Evolutionary conservation across 2,888 invertebrate genomes (phyloP), one percentile per base, ranked within the genome.

Genomic region (Coenonympha arcania): DNA sequence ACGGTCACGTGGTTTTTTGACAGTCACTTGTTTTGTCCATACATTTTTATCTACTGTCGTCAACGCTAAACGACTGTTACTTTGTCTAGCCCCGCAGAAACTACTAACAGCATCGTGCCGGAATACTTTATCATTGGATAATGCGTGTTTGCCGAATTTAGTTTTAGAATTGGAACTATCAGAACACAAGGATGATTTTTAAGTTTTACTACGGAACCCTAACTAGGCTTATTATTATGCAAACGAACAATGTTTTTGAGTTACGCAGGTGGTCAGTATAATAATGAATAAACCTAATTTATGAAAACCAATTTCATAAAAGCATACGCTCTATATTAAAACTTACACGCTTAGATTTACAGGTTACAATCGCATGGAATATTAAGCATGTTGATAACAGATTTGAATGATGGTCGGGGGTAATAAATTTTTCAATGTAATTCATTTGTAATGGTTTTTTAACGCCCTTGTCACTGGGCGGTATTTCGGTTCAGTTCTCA

Each of bases 401-500:
- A 9, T 26, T 46, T 8, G 42, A 37, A 6, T 2, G 9, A 8
- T 18, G 46, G 43, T 41, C 52, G 33, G 42, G 36, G 50, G 51
- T 57, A 58, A 58, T 61, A 54, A 59, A 53, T 59, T 62, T 61
- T 62, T 62, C 52, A 54, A 54, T 50, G 57, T 61, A 63, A 64
- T 65, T 63, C 64, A 63, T 64, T 60, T 58, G 36, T 45, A 63
- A 63, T 65, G 61, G 58, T 50, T 58, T 60, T 63, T 61, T 61
- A 63, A 63, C 60, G 56, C 58, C 52, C 50, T 45, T 54, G 57
- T 59, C 55, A 53, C 22, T 52, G 48, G 55, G 53, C 26, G 48
- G 47, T 51, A 40, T 48, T 53, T 55, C 49, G 40, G 56, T 53
- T 53, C 50, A 47, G 47, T 44, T 52, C 44, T 36, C 46, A 30